A percentile compares a stretch with the other conserved stretches of the same genome.
Conservation (phyloP, 2,888 invertebrate species). For the Tenthredo distinguenda region DNA sequence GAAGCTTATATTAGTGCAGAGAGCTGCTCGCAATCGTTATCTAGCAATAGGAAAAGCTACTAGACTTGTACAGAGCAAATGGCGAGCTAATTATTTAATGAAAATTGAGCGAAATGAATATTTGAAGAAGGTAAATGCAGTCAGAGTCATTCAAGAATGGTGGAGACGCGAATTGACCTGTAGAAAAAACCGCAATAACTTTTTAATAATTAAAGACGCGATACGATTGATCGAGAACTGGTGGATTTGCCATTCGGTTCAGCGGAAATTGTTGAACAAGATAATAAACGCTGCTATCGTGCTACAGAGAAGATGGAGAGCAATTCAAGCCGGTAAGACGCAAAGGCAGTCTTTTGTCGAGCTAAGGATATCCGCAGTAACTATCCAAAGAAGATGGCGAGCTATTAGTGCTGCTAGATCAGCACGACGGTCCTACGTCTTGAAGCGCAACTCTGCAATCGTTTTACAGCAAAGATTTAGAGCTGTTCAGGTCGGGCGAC, state of each 20-base stretch:
- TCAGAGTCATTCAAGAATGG: constrained; percentile 75
- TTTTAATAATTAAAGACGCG: constrained; percentile 73
- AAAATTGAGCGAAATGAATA: constrained; percentile 76
- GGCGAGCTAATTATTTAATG: constrained; percentile 73
- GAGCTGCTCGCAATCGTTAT: constrained; percentile 67
- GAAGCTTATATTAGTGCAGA: constrained; percentile 71
- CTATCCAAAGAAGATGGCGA: constrained; percentile 62
- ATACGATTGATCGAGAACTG: constrained; percentile 64
- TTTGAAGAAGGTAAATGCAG: constrained; percentile 65
- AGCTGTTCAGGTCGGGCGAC: constrained; percentile 55
- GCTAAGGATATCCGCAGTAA: constrained; percentile 46
- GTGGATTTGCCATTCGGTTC: constrained; percentile 75
- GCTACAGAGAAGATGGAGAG: constrained; percentile 65
- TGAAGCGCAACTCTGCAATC: constrained; percentile 60
- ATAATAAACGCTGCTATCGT: constrained; percentile 64
- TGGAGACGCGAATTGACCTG: constrained; percentile 77
- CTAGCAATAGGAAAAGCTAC: constrained; percentile 70
- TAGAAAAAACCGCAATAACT: constrained; percentile 75
- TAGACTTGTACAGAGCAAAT: constrained; percentile 70
- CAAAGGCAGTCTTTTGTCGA: background rate
- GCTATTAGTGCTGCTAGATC: constrained; percentile 53
- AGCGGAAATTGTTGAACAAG: constrained; percentile 66
- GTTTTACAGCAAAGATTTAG: constrained; percentile 65
- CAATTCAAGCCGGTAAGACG: constrained; percentile 55
- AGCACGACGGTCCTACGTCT: constrained; percentile 54